Evolutionary conservation across 2,113 vertebrate species (phyloP).

Genomic region (Ovis aries): ARS-UI_Ramb_v3.0 NC_056077.1:25508001-25508500

Average conservation of each 20-base stretch:
- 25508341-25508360: background rate
- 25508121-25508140: background rate
- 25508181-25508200: background rate
- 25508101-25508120: background rate
- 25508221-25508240: conserved; percentile 44
- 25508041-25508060: accelerated
- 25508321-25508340: background rate
- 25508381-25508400: accelerated
- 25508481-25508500: background rate
- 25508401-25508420: too few species aligned
- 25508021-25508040: background rate
- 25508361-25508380: accelerated
- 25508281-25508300: conserved; percentile 35
- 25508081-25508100: accelerated
- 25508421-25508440: accelerated
- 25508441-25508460: accelerated
- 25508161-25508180: background rate
- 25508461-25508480: background rate
- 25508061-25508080: background rate
- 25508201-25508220: background rate
- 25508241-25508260: conserved; percentile 26
- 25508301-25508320: background rate
- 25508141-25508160: accelerated
- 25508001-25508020: background rate
- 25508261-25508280: background rate